Base-by-base conservation (phyloP, 2,113 vertebrate species). In the Hyla sarda region DNA sequence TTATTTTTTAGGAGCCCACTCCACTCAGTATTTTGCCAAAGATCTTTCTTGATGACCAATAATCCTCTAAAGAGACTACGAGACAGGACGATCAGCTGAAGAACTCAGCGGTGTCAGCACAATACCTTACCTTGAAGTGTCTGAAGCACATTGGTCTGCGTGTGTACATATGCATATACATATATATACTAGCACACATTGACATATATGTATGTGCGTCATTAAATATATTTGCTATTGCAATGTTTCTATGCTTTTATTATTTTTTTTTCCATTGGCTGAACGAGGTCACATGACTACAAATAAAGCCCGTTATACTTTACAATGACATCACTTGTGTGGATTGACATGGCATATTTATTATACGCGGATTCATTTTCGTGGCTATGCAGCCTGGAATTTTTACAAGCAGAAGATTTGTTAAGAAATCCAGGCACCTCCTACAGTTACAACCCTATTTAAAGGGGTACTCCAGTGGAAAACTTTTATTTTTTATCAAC, bases 21-120 rank as follows among this genome's bases (percentile, higher is more conserved):
- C 73, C 75, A 50, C 65, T 67, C 69, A 69, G 65, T 79, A 84
- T 88, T 85, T 88, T 86, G 86, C 89, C 88, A 89, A 89, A 88
- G 87, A 83, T 79, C 75, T 62, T 45, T 79, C 75, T 62, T 45
- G 30, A 32, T 79, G 21, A 58, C 75, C 79, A 82, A 78, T 83
- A 25, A 78, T 17, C 54, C 80, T 75, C 37, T 37, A 48, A 65
- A 75, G 50, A 32, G 73, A 69, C 67, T 41, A 48, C 34, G 32
- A 41, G 34, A 87, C 25, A 30, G 67, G 52, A 74, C 67, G 45
- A n/a, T n/a, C 25, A 75, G 41, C 75, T 82, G 50, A 37, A 17
- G 34, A 77, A 17, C 32, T 65, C 56, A 76, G 74, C 45, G 9
- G 16, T 82, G 37, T 58, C 77, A 82, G 65, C 52, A 82, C 19